A percentile compares a stretch with the other conserved stretches of the same genome.
These are phyloP conservation scores for Hemistola chrysoprasaria DNA, from an alignment of 2,888 invertebrate genomes.

Conservation along the genomic window DNA sequence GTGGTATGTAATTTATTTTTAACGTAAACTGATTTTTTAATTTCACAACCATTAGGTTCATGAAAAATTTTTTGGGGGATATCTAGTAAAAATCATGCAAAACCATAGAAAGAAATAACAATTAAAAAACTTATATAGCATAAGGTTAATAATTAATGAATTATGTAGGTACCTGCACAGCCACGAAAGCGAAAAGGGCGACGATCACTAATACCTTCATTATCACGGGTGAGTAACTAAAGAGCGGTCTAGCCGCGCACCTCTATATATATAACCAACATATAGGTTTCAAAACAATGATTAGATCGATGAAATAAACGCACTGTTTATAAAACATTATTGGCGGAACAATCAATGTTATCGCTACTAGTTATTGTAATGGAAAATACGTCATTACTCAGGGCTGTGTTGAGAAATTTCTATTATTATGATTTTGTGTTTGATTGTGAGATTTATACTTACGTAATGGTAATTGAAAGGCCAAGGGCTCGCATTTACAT, in stretches of 20 bases:
- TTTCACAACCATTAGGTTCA: too few species aligned
- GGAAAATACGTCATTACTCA: conserved; percentile 10
- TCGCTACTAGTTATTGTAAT: conserved; percentile 12
- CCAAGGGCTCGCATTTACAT: too few species aligned
- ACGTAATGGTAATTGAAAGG: too few species aligned
- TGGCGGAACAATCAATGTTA: conserved; percentile 28
- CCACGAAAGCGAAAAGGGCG: conserved; percentile 59
- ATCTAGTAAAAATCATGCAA: too few species aligned
- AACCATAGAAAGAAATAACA: too few species aligned
- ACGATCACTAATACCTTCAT: conserved; percentile 59
- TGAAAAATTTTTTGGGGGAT: too few species aligned
- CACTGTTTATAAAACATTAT: conserved; percentile 28
- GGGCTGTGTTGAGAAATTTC: conserved; percentile 9
- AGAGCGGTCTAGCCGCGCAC: conserved; percentile 2
- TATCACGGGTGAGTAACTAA: conserved; percentile 23
- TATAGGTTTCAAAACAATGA: conserved; percentile 18
- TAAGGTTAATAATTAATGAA: too few species aligned
- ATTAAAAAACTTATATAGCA: too few species aligned
- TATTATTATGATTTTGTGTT: background rate
- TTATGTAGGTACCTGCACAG: conserved; percentile 55
- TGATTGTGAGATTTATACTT: too few species aligned
- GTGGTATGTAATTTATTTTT: too few species aligned
- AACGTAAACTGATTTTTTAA: too few species aligned
- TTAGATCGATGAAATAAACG: conserved; percentile 5
- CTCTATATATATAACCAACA: conserved; percentile 57